Conservation (phyloP, 2,797 vertebrate species). For the Crenuchus spilurus region DNA sequence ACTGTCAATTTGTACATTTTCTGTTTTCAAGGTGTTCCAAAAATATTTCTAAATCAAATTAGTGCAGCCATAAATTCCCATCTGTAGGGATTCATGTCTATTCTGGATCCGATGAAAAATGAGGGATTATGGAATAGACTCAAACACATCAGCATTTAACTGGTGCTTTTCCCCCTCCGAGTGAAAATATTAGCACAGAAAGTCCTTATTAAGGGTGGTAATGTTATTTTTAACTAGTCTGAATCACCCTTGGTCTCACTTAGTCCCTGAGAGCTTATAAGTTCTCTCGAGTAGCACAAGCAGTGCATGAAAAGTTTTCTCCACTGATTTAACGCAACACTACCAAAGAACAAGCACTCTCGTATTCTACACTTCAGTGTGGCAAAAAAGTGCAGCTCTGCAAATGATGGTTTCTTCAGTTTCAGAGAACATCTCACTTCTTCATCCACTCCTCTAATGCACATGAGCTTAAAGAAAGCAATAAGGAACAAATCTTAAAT, state of each 20-base stretch:
- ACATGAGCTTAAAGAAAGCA: conserved; percentile 32
- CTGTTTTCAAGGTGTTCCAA: conserved; percentile 58
- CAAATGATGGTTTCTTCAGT: conserved; percentile 20
- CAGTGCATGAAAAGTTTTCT: conserved; percentile 76
- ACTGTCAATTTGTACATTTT: conserved; percentile 58
- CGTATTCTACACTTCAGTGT: conserved; percentile 64
- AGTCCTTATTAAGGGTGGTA: conserved; percentile 75
- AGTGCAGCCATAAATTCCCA: conserved; percentile 73
- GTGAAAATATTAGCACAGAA: conserved; percentile 79
- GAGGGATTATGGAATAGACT: conserved; percentile 72
- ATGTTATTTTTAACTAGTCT: conserved; percentile 78
- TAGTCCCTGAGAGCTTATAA: conserved; percentile 78
- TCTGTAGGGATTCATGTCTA: conserved; percentile 65
- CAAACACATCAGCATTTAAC: conserved; percentile 70
- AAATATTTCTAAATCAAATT: conserved; percentile 71
- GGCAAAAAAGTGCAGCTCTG: conserved; percentile 7
- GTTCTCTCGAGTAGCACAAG: conserved; percentile 74
- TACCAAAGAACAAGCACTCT: conserved; percentile 73
- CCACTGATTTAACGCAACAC: conserved; percentile 70
- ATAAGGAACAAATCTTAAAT: conserved; percentile 22
- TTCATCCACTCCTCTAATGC: conserved; percentile 14
- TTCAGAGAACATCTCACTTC: background rate
- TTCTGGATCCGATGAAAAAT: conserved; percentile 61
- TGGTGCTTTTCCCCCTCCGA: conserved; percentile 54
- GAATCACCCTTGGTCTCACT: conserved; percentile 74